Percentiles rank a stretch among this genome's conserved stretches.
Conservation (phyloP, 2,797 vertebrate species). For the Morelia viridis region DNA sequence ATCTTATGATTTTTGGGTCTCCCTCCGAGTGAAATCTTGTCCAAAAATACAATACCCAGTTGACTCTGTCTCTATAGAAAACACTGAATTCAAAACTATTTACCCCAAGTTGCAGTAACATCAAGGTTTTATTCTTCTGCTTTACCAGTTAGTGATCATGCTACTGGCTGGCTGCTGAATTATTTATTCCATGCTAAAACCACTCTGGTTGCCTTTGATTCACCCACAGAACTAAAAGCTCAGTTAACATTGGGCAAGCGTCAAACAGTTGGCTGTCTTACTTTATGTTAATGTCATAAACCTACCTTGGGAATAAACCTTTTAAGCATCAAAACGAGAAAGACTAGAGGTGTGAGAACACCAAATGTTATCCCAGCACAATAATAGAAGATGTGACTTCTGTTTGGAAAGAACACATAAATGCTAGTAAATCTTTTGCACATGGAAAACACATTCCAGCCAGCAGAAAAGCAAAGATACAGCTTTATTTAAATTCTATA, state of each 20-base stretch:
- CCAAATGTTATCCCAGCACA: slow-evolving; percentile 70
- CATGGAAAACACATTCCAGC: slow-evolving; percentile 8
- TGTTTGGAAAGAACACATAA: slow-evolving; percentile 66
- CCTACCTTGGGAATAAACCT: slow-evolving; percentile 77
- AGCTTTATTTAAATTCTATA: not conserved
- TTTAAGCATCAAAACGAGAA: slow-evolving; percentile 73
- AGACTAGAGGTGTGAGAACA: slow-evolving; percentile 70
- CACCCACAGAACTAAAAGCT: slow-evolving; percentile 7
- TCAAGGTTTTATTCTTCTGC: not conserved
- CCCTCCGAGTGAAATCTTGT: not conserved
- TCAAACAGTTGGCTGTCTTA: slow-evolving; percentile 12
- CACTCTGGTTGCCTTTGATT: not conserved
- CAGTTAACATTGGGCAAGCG: slow-evolving; percentile 4
- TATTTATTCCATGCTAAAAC: not conserved
- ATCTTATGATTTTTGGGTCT: not conserved
- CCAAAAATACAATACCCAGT: not conserved
- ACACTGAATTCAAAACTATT: not conserved
- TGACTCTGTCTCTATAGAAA: not conserved
- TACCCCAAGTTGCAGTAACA: not conserved
- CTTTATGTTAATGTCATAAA: slow-evolving; percentile 36
- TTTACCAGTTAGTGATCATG: not conserved
- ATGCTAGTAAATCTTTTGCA: slow-evolving; percentile 27
- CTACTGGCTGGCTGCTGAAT: not conserved
- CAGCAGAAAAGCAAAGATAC: slow-evolving; percentile 17
- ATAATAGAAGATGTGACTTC: slow-evolving; percentile 74